Conservation (phyloP, 2,888 invertebrate genomes). For the Agelastica alni region DNA sequence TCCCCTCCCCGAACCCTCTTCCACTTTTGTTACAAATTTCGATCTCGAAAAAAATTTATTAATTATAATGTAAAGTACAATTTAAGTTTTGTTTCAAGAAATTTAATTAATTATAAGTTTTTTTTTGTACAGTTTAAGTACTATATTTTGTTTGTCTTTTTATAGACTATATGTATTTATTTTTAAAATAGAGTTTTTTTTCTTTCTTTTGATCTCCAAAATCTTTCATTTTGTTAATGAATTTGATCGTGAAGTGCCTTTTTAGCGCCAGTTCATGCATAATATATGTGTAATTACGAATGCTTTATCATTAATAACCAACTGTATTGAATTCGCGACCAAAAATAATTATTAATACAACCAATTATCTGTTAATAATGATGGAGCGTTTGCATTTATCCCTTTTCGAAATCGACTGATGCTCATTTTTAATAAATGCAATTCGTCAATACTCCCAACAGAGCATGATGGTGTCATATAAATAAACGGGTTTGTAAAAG, state of each 20-base stretch:
- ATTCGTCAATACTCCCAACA: too few relatives aligned
- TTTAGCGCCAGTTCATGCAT: constrained; percentile 3
- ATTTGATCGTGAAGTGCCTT: constrained; percentile 24
- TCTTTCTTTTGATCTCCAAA: constrained; percentile 49
- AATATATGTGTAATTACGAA: too few relatives aligned
- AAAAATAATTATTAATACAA: too few relatives aligned
- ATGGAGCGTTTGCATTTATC: too few relatives aligned
- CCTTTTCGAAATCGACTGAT: too few relatives aligned
- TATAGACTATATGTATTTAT: constrained; percentile 43
- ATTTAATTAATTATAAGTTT: constrained; percentile 44
- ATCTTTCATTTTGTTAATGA: constrained; percentile 40
- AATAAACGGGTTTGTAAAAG: neutral
- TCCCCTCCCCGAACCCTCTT: constrained; percentile 36
- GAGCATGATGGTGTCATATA: too few relatives aligned
- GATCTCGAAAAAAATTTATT: constrained; percentile 47
- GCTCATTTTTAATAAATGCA: too few relatives aligned
- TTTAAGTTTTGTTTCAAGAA: constrained; percentile 46
- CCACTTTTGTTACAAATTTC: constrained; percentile 45
- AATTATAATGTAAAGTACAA: constrained; percentile 45
- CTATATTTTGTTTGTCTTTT: constrained; percentile 48
- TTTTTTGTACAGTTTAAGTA: constrained; percentile 42
- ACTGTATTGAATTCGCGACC: too few relatives aligned
- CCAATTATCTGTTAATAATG: too few relatives aligned
- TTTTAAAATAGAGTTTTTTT: constrained; percentile 37
- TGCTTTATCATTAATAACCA: too few relatives aligned